Evolutionary conservation across 2,797 vertebrate species (phyloP), one percentile per base, ranked within the genome.

Genomic region (Hippopotamyrus pictus): DNA sequence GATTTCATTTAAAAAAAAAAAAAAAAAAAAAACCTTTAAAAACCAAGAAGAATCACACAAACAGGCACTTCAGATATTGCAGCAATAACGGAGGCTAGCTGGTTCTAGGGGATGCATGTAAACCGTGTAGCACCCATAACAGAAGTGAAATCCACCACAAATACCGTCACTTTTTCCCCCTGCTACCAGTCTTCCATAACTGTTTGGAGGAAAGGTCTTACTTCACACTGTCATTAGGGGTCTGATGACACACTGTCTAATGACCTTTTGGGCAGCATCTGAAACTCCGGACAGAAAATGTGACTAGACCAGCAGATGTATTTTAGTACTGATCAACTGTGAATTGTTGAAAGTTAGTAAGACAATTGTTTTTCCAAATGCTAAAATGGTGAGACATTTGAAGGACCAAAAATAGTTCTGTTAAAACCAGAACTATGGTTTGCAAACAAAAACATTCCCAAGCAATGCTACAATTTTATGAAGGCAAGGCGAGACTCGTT

Each of bases 391-490:
- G 73, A 51, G 50, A 51, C 22, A 29, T 51, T 17, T 86, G 83
- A 29, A 53, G 46, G 22, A 51, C 48, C 25, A 53, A 86, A 86
- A 86, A 37, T 33, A 59, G 29, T 59, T 50, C 25, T 37, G 33
- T 57, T 87, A 59, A 87, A 87, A 87, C 84, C 51, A 87, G 85
- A 87, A 37, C 53, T 57, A 25, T 37, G 19, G 51, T 6, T 57
- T 86, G 84, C 25, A 86, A 86, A 53, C 51, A 57, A 96, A 94
- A 96, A 94, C 92, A 93, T 91, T 95, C 94, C 41, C 82, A 84
- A 84, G 22, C 46, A 51, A 84, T 29, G 82, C 19, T 51, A 84
- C 7, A 19, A 79, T 84, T 84, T 51, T 14, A 44, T 84, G 46
- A 84, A 84, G 22, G 46, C n/a, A 84, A 76, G 73, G 41, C 17